Conservation (phyloP, 2,888 invertebrate species). For the Tupiocoris notatus region DNA sequence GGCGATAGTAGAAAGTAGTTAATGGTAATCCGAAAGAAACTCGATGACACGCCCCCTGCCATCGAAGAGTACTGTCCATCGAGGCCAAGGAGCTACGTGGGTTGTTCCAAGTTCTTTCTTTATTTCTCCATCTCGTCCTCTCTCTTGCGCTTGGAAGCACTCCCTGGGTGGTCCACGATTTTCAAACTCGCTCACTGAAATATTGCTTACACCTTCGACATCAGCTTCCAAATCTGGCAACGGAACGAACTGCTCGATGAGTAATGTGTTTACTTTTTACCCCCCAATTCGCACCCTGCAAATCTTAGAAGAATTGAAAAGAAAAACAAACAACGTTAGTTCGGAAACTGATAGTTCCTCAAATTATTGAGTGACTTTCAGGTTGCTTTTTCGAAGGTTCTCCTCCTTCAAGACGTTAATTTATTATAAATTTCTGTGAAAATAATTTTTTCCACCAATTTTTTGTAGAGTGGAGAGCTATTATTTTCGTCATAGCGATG, state of each 20-base stretch:
- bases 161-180: slow-evolving; percentile 20
- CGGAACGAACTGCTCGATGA: not conserved
- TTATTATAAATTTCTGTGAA: too few species aligned
- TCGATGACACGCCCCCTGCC: slow-evolving; percentile 18
- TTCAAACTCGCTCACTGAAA: not conserved
- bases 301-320: too few species aligned
- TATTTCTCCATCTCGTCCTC: not conserved
- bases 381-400: too few species aligned
- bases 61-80: slow-evolving; percentile 1
- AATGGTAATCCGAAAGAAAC: not conserved
- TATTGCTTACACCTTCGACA: not conserved
- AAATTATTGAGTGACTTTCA: too few species aligned
- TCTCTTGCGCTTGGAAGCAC: not conserved
- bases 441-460: too few species aligned
- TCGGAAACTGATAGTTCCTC: too few species aligned
- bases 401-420: too few species aligned
- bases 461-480: too few species aligned
- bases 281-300: too few species aligned
- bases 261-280: not conserved
- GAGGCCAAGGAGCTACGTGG: slow-evolving; percentile 22
- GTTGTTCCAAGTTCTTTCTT: slow-evolving; percentile 14
- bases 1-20: not conserved
- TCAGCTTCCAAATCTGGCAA: not conserved
- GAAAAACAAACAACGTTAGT: too few species aligned
- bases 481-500: too few species aligned